phyloP scores from a whole-genome alignment of 2,797 vertebrate genomes.

The Myiotriccus ornatus region DNA sequence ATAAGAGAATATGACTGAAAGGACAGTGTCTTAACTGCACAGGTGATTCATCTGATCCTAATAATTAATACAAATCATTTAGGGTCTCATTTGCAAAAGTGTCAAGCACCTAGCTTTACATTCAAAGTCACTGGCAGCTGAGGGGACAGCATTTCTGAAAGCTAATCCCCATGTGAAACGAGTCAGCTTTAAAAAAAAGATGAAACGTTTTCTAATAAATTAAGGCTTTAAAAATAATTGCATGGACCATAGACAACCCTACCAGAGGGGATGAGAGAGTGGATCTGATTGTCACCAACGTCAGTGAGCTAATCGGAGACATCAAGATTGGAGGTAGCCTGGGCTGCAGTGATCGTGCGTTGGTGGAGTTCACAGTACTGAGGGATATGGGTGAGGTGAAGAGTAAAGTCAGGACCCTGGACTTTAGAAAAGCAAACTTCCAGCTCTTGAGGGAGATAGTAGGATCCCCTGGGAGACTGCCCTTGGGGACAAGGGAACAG shows the following conservation, averaged over 20 bases:
- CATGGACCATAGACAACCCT: constrained; percentile 60
- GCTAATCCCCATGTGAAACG: neutral
- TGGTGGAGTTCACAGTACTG: neutral
- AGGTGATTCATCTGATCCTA: constrained; percentile 41
- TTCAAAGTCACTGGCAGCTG: neutral
- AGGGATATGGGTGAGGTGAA: neutral
- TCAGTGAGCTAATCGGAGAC: neutral
- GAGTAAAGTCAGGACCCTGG: neutral
- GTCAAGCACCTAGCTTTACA: neutral
- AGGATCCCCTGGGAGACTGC: neutral
- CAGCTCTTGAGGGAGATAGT: neutral
- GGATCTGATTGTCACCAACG: neutral
- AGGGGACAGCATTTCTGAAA: neutral
- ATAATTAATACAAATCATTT: constrained; percentile 29
- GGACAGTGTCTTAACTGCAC: neutral
- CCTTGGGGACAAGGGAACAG: neutral
- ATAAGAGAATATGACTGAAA: neutral
- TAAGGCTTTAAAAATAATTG: constrained; percentile 81
- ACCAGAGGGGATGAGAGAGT: neutral
- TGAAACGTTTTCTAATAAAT: constrained; percentile 76
- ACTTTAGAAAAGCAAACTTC: neutral
- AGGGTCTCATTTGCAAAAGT: neutral
- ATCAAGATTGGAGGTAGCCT: neutral
- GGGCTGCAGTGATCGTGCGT: neutral
- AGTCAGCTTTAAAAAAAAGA: constrained; percentile 71